Base-by-base conservation (phyloP, 2,888 invertebrate genomes). In the Cryptosula pallasiana region DNA sequence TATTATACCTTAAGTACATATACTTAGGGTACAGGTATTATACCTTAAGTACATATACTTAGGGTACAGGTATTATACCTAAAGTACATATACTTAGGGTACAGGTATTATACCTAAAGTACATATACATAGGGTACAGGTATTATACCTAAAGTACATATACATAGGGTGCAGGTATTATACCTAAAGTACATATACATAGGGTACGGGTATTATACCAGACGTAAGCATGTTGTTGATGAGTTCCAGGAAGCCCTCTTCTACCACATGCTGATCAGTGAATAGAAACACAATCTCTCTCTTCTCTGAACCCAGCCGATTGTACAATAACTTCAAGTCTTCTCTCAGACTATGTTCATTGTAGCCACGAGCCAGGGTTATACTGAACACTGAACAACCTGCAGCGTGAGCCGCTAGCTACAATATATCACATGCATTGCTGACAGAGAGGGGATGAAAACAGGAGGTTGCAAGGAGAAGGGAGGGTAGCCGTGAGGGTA, bases 181-280 rank as follows among this genome's bases (percentile, higher is more conserved):
- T 45, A 45, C 45, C 45, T 45, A 9, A 9, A 45, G 20, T 45
- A 45, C 45, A 45, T 45, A 9, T 45, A 45, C 45, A 45, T 9
- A 45, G 45, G 20, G 45, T 23, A 57, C 5, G 23, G 25, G 13
- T 23, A 25, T 23, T 5, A 25, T 32, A 63, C 63, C 71, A 29
- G 70, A 45, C 2, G 74, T 73, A 3, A 74, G 69, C 73, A 74
- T 74, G 58, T 69, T 73, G 69, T 74, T 74, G 32, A 74, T 74
- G 20, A 74, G 55, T 35, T 74, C 74, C 1, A 74, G 69, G 54
- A 74, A 74, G 23, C 73, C 74, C 57, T 74, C 74, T 36, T 74
- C 71, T n/a, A 63, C 71, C 25, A 74, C 72, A 25, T 74, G 74
- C 34, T 74, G 71, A 54, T 74, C 73, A 25, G 71, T 69, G 58